Evolutionary conservation across 92 coral and sea anemone genomes (phyloP).

Genomic region (Epizoanthus illoricatus): DNA sequence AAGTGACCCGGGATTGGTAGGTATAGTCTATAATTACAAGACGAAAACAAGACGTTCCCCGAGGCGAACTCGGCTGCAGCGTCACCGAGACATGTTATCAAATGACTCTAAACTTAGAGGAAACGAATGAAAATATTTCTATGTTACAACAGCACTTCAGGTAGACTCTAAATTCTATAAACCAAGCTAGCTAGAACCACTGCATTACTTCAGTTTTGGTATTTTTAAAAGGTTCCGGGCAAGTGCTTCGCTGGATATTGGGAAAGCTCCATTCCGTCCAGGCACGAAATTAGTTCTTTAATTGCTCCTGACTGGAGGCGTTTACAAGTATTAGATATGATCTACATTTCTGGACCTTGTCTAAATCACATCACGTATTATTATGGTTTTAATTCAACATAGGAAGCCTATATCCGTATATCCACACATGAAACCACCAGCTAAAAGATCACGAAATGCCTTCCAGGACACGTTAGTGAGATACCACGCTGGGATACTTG

Average conservation of each 20-base stretch:
- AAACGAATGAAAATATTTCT: neutral
- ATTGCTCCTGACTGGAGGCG: slow-evolving; percentile 28
- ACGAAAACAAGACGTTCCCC: neutral
- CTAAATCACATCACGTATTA: neutral
- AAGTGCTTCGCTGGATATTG: neutral
- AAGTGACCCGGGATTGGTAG: neutral
- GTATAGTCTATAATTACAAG: neutral
- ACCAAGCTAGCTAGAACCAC: neutral
- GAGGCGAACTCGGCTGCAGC: neutral
- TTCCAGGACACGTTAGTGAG: no score
- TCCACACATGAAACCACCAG: neutral
- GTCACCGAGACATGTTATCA: neutral
- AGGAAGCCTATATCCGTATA: neutral
- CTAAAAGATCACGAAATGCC: neutral
- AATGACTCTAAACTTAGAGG: neutral
- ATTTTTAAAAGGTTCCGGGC: neutral
- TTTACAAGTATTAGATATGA: neutral
- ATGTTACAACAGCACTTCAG: neutral
- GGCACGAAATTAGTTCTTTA: slow-evolving; percentile 22
- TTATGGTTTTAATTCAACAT: neutral
- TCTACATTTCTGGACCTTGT: neutral
- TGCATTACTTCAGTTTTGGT: no score
- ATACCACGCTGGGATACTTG: no score
- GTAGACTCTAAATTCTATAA: neutral
- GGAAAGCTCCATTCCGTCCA: neutral